Conservation (phyloP, 2,888 invertebrate species). For the Lamellibrachia columna region DNA sequence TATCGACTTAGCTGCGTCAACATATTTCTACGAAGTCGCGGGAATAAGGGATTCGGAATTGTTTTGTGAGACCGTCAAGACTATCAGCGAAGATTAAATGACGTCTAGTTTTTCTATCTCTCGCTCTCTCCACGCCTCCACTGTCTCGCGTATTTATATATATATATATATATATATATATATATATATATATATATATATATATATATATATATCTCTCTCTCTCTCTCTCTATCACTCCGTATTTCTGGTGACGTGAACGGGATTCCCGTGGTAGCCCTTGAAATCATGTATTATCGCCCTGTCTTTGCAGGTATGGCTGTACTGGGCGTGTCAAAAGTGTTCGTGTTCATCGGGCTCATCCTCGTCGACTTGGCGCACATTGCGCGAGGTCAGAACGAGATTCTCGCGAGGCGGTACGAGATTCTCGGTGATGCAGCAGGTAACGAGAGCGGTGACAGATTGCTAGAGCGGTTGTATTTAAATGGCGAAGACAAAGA, state of each 20-base stretch:
- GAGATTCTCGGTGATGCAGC: neutral
- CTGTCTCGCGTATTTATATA: neutral
- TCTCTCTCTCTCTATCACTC: neutral
- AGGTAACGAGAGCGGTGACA: constrained; percentile 16
- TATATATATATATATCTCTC: neutral
- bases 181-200: neutral
- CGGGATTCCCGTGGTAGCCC: neutral
- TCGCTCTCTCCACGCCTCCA: neutral
- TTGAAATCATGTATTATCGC: neutral
- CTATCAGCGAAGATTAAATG: neutral
- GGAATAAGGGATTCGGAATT: neutral
- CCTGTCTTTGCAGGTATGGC: neutral
- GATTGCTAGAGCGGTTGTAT: constrained; percentile 10
- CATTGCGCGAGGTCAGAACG: neutral
- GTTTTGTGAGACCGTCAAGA: neutral
- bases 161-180: neutral
- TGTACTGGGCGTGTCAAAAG: neutral
- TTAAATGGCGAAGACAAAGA: neutral
- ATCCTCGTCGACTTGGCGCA: neutral
- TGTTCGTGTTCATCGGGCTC: constrained; percentile 3
- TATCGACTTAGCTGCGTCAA: neutral
- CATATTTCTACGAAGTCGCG: neutral
- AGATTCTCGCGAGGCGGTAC: neutral
- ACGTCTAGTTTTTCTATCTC: neutral
- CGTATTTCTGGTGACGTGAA: neutral